Base-by-base conservation (phyloP, 1,140 invertebrate genomes). In the Drosophila pruinosa region DNA sequence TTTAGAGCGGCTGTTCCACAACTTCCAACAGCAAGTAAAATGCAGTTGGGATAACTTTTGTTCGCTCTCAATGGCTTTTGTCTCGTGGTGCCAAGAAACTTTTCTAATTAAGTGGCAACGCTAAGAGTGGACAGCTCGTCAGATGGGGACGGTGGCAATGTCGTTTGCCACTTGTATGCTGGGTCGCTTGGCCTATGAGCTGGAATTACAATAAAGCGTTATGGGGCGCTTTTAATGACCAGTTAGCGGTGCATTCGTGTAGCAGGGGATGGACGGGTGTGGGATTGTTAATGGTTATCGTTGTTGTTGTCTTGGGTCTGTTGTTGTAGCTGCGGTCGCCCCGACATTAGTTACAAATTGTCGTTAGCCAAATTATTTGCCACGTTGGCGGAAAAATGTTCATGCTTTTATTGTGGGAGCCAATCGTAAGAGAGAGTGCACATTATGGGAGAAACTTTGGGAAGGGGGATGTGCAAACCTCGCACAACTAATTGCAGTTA, bases 301-400 rank as follows among this genome's bases (percentile, higher is more conserved):
- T 45, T 81, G 52, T 76, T 71, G 74, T 71, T 77, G 53, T 36
- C 68, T 17, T 41, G 36, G 17, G 4, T 7, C 19, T n/a, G 28
- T 34, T 26, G 65, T 28, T 65, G 64, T 53, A 15, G 61, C 52
- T 67, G 79, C 79, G 79, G 79, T 82, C 68, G 75, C 17, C 12
- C 61, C 65, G 47, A 70, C 81, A 86, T 86, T 81, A 86, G 81
- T 86, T 86, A 86, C 81, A 86, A 86, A 86, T 81, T 86, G 81
- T 86, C 81, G 82, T 86, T 86, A 81, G 81, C 82, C 81, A 86
- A 86, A 86, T 86, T 86, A 86, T 86, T 86, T 86, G 82, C 81
- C 81, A 86, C 88, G 81, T 86, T 81, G 77, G 81, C 77, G 73
- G 61, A 86, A 86, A 80, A 86, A 62, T 80, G 64, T 80, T 80